Evolutionary conservation across 2,113 vertebrate species (phyloP).

Genomic region (Aplodontia rufa): DNA sequence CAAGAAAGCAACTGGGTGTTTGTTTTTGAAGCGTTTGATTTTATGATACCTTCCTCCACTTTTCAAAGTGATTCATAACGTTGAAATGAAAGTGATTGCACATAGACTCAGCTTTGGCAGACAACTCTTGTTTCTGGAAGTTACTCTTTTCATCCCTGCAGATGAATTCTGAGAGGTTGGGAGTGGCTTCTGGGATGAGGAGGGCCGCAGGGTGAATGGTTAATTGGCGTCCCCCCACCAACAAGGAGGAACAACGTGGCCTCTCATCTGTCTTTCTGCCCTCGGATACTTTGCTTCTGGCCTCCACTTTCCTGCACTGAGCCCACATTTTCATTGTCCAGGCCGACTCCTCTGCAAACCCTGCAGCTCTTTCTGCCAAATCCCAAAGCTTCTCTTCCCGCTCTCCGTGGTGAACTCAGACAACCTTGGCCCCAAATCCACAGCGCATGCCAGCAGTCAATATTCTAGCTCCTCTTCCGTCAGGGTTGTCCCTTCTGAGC

Average conservation of each 20-base stretch:
- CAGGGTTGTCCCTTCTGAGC: neutral
- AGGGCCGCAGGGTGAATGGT: neutral
- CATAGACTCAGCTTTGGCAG: neutral
- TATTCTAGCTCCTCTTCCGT: constrained; percentile 28
- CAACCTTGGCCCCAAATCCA: constrained; percentile 42
- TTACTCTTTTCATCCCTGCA: neutral
- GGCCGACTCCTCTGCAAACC: neutral
- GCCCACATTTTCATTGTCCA: neutral
- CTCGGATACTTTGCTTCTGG: neutral
- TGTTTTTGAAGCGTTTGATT: neutral
- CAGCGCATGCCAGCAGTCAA: constrained; percentile 31
- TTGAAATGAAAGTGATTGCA: constrained; percentile 18
- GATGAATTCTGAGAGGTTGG: neutral
- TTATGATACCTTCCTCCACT: neutral
- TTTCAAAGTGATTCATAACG: neutral
- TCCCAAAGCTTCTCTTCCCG: neutral
- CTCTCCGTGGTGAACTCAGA: neutral
- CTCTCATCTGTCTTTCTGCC: neutral
- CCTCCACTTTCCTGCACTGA: neutral
- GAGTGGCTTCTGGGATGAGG: neutral
- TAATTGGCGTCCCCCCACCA: no score
- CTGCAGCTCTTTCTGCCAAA: constrained; percentile 30
- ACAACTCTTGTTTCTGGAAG: neutral
- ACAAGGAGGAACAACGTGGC: neutral
- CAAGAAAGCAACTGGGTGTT: neutral